These are phyloP conservation scores for Pangasianodon hypophthalmus DNA, from an alignment of 2,113 vertebrate genomes.

Conservation along the genomic window DNA sequence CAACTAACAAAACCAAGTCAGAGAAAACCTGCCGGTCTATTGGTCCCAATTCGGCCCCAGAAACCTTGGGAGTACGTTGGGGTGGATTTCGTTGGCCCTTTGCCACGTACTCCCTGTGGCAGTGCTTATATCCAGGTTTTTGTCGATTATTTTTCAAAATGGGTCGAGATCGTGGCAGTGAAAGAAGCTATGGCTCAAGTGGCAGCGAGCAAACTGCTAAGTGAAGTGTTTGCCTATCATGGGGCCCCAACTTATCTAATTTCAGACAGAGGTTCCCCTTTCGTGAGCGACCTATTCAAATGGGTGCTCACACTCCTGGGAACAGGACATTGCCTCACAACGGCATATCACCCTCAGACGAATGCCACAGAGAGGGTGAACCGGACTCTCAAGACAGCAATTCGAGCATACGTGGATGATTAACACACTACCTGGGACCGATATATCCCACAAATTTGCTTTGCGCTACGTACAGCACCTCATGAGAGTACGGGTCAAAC, in stretches of 20 bases:
- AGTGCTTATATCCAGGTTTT: constrained; percentile 22
- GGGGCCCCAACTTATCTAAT: constrained; percentile 14
- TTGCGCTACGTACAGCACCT: not conserved
- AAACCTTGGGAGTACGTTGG: constrained; percentile 1
- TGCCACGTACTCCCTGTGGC: not conserved
- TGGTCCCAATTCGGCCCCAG: not conserved
- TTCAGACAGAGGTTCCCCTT: constrained; percentile 26
- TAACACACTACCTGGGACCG: not conserved
- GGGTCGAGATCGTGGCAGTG: constrained; percentile 8
- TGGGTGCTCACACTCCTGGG: not conserved
- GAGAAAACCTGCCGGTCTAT: constrained; percentile 1
- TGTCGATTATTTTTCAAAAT: constrained; percentile 35
- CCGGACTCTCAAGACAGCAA: not conserved
- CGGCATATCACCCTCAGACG: constrained; percentile 28
- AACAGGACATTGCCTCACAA: constrained; percentile 25
- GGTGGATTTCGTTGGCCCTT: not conserved
- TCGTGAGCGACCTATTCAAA: constrained; percentile 33
- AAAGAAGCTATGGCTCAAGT: constrained; percentile 15
- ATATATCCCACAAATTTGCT: not conserved
- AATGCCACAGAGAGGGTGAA: constrained; percentile 19
- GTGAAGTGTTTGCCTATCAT: constrained; percentile 16
- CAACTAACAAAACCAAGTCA: too few relatives aligned
- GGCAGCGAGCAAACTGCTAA: not conserved
- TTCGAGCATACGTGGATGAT: not conserved
- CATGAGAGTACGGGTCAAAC: not conserved